Percentiles rank a stretch among this genome's conserved stretches.
Evolutionary conservation across 53 echinoderm and acorn worm species (phyloP).

Genomic region (Antedon mediterranea): DNA sequence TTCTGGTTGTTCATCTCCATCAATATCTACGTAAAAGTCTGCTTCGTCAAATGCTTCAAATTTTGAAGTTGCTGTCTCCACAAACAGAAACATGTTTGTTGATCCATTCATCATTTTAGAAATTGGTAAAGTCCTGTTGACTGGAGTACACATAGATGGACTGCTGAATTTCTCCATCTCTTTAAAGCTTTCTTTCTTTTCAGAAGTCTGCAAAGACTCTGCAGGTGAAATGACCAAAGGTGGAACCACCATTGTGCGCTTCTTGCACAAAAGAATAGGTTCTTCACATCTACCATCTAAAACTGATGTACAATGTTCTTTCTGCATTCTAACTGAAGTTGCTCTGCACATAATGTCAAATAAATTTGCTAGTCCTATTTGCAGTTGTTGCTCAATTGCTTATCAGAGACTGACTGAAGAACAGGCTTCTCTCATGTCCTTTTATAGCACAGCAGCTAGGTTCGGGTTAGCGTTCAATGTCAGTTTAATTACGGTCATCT

Average conservation of each 20-base stretch:
- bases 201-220: background rate
- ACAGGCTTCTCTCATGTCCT: background rate
- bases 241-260: background rate
- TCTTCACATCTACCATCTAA: background rate
- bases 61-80: background rate
- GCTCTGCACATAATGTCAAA: background rate
- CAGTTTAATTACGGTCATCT: background rate
- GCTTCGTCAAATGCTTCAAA: background rate
- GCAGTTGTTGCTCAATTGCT: background rate
- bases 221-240: background rate
- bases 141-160: background rate
- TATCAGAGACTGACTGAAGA: background rate
- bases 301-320: background rate
- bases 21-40: background rate
- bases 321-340: background rate
- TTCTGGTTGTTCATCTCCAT: background rate
- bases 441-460: background rate
- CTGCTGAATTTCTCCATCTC: background rate
- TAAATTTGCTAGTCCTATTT: background rate
- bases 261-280: background rate
- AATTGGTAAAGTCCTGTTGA: background rate
- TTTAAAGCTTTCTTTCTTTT: background rate
- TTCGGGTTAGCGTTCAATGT: background rate
- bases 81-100: background rate
- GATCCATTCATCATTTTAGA: background rate